A percentile compares a stretch with the other conserved stretches of the same genome.
Conservation (phyloP, 1,140 invertebrate species). For the Gryon sp. region DNA sequence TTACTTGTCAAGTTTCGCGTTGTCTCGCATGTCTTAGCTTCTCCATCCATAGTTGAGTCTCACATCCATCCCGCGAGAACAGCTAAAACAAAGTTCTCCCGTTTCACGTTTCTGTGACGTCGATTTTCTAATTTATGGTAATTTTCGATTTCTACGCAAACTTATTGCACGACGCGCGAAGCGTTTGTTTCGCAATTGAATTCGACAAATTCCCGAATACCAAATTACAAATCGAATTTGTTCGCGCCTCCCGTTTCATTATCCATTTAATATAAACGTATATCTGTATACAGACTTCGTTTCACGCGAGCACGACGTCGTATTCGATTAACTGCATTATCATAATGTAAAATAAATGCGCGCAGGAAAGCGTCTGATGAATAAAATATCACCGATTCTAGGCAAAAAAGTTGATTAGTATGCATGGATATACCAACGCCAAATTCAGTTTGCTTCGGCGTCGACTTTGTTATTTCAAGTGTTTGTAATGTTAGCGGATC, state of each 20-base stretch:
- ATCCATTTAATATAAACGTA: constrained; percentile 7
- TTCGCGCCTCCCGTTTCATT: constrained; percentile 3
- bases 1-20: constrained; percentile 56
- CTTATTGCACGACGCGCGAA: constrained; percentile 17
- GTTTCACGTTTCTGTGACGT: constrained; percentile 38
- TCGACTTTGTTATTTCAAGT: constrained; percentile 47
- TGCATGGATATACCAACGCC: constrained; percentile 33
- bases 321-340: constrained; percentile 23
- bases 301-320: neutral
- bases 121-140: constrained; percentile 60
- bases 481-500: constrained; percentile 43
- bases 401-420: constrained; percentile 36
- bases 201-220: constrained; percentile 34
- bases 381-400: constrained; percentile 24
- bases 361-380: constrained; percentile 9
- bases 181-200: constrained; percentile 38
- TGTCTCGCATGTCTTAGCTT: constrained; percentile 46
- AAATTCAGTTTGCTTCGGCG: constrained; percentile 32
- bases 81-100: constrained; percentile 52
- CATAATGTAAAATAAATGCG: constrained; percentile 39
- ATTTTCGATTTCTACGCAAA: constrained; percentile 54
- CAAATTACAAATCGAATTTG: constrained; percentile 23
- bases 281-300: neutral
- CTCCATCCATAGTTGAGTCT: constrained; percentile 30
- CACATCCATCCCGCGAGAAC: constrained; percentile 41